Conservation (phyloP, 2,113 vertebrate genomes). For the Cynocephalus volans region DNA sequence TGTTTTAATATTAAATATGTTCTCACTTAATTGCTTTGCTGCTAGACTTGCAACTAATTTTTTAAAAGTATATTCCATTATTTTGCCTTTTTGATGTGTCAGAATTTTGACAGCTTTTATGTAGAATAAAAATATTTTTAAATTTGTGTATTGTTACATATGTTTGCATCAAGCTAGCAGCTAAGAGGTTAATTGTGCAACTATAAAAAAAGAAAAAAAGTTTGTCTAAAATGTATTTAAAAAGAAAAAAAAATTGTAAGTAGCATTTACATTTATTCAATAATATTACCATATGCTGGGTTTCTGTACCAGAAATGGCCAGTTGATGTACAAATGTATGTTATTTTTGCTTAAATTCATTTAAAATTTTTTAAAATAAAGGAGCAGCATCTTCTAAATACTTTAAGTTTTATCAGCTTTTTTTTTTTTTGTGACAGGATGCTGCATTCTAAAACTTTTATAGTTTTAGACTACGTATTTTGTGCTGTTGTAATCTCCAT, state of each 20-base stretch:
- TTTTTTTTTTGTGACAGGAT: slow-evolving; percentile 87
- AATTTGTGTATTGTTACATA: slow-evolving; percentile 91
- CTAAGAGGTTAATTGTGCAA: slow-evolving; percentile 90
- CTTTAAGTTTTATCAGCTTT: slow-evolving; percentile 91
- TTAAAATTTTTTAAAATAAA: slow-evolving; percentile 91
- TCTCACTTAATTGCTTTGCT: slow-evolving; percentile 92
- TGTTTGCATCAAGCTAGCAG: slow-evolving; percentile 92
- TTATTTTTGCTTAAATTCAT: slow-evolving; percentile 93
- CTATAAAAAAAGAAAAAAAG: slow-evolving; percentile 88
- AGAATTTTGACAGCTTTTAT: slow-evolving; percentile 91
- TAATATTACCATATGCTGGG: slow-evolving; percentile 94
- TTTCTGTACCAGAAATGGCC: slow-evolving; percentile 94
- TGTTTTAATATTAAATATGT: slow-evolving; percentile 90
- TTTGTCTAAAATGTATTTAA: slow-evolving; percentile 94
- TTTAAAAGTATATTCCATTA: slow-evolving; percentile 90
- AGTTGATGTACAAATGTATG: slow-evolving; percentile 93
- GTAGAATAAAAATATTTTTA: slow-evolving; percentile 90
- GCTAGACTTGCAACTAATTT: slow-evolving; percentile 92
- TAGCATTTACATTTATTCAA: slow-evolving; percentile 95
- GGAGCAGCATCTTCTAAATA: slow-evolving; percentile 91
- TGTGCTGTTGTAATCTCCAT: slow-evolving; percentile 88
- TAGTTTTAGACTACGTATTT: slow-evolving; percentile 88
- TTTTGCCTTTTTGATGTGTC: slow-evolving; percentile 91
- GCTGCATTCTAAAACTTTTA: slow-evolving; percentile 90
- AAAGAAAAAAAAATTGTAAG: slow-evolving; percentile 91